Evolutionary conservation across 2,888 invertebrate species (phyloP).

Genomic region (Tetragonula carbonaria): DNA sequence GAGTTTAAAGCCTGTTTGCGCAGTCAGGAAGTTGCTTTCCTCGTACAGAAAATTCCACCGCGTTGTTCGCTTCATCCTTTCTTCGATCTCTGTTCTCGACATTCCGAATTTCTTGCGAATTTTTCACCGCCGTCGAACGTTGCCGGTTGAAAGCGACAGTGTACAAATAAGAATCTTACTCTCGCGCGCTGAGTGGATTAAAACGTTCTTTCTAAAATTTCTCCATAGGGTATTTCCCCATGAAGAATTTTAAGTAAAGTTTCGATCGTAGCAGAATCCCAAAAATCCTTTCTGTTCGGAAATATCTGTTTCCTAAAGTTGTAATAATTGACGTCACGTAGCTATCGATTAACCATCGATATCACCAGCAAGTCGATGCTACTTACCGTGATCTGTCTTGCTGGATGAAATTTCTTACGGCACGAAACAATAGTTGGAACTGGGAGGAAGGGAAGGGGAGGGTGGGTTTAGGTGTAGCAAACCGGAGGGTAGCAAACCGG

Average conservation of each 20-base stretch:
- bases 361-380: neutral
- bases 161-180: no score
- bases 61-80: neutral
- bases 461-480: neutral
- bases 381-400: slow-evolving; percentile 18
- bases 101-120: neutral
- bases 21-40: slow-evolving; percentile 33
- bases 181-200: no score
- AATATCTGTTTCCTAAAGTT: neutral
- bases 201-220: no score
- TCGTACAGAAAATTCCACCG: slow-evolving; percentile 32
- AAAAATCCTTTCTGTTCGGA: neutral
- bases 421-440: slow-evolving; percentile 26
- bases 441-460: neutral
- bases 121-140: no score
- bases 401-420: slow-evolving; percentile 41
- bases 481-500: neutral
- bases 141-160: no score
- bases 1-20: slow-evolving; percentile 57
- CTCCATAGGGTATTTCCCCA: no score
- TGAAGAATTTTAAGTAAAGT: no score
- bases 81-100: neutral
- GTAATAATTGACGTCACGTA: neutral
- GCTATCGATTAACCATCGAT: neutral
- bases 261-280: no score